Conservation (phyloP, 2,797 vertebrate genomes). For the Smutsia gigantea region DNA sequence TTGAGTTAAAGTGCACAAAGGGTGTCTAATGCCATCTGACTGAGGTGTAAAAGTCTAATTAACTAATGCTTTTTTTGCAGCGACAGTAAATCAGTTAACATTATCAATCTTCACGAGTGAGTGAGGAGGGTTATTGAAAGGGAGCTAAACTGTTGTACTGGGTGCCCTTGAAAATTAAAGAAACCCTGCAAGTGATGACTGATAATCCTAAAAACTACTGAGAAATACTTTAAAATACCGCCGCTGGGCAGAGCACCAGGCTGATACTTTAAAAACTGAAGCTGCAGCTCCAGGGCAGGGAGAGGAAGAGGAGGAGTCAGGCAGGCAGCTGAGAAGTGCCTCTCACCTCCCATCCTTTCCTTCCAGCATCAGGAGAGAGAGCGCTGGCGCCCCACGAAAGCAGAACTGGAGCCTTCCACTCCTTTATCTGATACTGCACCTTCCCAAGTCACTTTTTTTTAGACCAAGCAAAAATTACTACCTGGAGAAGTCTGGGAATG, state of each 20-base stretch:
- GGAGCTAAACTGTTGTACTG: constrained; percentile 16
- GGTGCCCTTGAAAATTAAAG: constrained; percentile 59
- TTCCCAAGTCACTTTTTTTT: constrained; percentile 62
- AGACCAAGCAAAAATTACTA: background rate
- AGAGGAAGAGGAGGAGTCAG: constrained; percentile 78
- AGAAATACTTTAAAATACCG: constrained; percentile 37
- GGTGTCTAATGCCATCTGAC: constrained; percentile 59
- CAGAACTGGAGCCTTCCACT: constrained; percentile 40
- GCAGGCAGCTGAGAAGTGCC: constrained; percentile 59
- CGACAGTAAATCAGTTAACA: constrained; percentile 64
- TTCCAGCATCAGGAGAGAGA: constrained; percentile 10
- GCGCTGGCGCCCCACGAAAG: constrained; percentile 52
- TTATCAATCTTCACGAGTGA: constrained; percentile 55
- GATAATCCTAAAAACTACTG: constrained; percentile 38
- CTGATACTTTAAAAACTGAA: background rate
- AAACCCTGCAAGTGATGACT: constrained; percentile 37
- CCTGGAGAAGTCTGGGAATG: constrained; percentile 33
- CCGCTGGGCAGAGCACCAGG: constrained; percentile 6
- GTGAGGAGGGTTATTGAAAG: constrained; percentile 32
- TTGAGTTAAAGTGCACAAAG: constrained; percentile 54
- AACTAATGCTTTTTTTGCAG: constrained; percentile 57
- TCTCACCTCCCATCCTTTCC: constrained; percentile 72
- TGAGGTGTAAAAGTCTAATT: constrained; percentile 68
- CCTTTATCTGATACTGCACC: constrained; percentile 25
- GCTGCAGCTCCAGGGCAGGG: constrained; percentile 54